Evolutionary conservation across 2,797 vertebrate genomes (phyloP).

Genomic region (Cossypha dichroa): DNA sequence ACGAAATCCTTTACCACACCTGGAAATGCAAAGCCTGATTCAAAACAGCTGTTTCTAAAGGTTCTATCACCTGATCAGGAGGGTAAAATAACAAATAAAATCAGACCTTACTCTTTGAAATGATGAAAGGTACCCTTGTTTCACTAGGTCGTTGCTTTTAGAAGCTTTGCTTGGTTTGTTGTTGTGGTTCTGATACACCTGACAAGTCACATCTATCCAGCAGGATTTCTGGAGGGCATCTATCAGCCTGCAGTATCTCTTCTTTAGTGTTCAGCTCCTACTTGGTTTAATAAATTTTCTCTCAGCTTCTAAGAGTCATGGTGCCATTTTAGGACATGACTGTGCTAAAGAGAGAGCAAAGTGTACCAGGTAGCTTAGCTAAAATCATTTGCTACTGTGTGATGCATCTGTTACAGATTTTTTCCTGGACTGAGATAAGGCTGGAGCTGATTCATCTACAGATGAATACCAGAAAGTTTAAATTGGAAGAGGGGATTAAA

Average conservation of each 20-base stretch:
- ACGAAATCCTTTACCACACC: not conserved
- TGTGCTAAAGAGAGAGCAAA: not conserved
- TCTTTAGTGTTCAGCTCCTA: not conserved
- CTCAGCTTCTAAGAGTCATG: not conserved
- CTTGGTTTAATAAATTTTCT: not conserved
- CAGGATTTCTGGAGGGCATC: not conserved
- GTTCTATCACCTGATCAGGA: not conserved
- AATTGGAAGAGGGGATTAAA: constrained; percentile 15
- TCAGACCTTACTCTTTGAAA: not conserved
- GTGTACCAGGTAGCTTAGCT: not conserved
- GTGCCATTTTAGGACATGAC: not conserved
- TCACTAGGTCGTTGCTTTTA: not conserved
- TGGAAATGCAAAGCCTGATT: not conserved
- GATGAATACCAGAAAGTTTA: not conserved
- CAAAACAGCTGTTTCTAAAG: not conserved
- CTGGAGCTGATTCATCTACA: not conserved
- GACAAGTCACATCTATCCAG: not conserved
- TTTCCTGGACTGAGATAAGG: not conserved
- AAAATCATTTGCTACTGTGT: not conserved
- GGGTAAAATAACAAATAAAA: not conserved
- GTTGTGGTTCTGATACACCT: not conserved
- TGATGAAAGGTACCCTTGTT: not conserved
- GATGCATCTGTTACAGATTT: not conserved
- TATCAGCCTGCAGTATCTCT: not conserved
- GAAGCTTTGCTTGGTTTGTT: not conserved